Percentiles rank a stretch among this genome's conserved stretches.
Conservation (phyloP, 2,888 invertebrate species). For the Nesidiocoris tenuis region DNA sequence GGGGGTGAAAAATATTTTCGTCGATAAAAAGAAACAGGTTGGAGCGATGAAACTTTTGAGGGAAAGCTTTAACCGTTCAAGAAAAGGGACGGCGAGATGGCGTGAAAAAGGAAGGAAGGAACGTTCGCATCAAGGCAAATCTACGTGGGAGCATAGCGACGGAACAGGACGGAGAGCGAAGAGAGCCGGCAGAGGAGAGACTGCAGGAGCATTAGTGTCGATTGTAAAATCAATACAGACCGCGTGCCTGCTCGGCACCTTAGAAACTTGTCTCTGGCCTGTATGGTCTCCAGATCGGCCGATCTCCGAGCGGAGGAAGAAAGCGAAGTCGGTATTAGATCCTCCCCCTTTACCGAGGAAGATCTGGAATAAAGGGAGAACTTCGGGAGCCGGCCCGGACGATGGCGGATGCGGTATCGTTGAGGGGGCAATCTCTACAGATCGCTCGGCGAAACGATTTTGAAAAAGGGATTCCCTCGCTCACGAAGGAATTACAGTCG, state of each 20-base stretch:
- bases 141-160: not conserved
- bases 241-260: not conserved
- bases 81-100: not conserved
- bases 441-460: not conserved
- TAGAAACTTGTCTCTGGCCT: constrained; percentile 1
- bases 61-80: not conserved
- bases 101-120: not conserved
- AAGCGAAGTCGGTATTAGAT: not conserved
- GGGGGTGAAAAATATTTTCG: not conserved
- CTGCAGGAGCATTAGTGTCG: constrained; percentile 29
- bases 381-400: not conserved
- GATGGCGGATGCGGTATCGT: not conserved
- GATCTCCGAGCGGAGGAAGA: constrained; percentile 1
- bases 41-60: not conserved
- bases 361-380: not conserved
- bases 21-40: not conserved
- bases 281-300: not conserved
- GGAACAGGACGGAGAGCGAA: not conserved
- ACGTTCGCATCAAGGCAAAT: constrained; percentile 26
- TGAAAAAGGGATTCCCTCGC: not conserved
- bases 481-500: constrained; percentile 17
- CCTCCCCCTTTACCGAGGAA: no score
- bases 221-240: constrained; percentile 36
- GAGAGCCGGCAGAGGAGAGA: constrained; percentile 12
- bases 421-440: constrained; percentile 8